These are phyloP conservation scores for Montifringilla adamsi DNA, from an alignment of 2,113 vertebrate species.

Conservation along the genomic window DNA sequence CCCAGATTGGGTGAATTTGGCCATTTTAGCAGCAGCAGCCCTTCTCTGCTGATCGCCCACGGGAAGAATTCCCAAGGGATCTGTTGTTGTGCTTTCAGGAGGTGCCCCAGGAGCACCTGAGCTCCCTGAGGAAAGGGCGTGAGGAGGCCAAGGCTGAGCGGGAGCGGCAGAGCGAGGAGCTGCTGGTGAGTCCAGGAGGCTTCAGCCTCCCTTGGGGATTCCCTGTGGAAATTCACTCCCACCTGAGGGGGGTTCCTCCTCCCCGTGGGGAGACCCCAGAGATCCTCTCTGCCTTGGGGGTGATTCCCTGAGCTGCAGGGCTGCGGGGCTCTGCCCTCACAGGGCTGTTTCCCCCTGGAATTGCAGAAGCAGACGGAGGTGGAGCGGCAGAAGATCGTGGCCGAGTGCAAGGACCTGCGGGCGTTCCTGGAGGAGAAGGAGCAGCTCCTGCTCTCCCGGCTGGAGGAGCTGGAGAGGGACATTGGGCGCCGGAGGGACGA, in stretches of 20 bases:
- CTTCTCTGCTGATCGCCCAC: fast-evolving
- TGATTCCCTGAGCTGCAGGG: background rate
- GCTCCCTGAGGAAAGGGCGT: background rate
- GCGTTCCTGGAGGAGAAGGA: conserved; percentile 8
- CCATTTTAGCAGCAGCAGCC: background rate
- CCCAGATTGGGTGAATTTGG: no score
- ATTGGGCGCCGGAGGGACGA: background rate
- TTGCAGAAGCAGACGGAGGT: conserved; percentile 15
- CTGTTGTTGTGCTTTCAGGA: background rate
- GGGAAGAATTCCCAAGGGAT: fast-evolving
- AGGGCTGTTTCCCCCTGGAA: fast-evolving
- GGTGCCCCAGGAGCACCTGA: conserved; percentile 48
- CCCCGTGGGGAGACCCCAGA: fast-evolving
- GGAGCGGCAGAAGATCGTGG: conserved; percentile 26
- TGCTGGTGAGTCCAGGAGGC: conserved; percentile 10
- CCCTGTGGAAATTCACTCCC: background rate
- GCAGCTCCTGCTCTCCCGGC: background rate
- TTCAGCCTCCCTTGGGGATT: no score
- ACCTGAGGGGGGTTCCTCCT: background rate
- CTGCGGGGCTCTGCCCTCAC: background rate
- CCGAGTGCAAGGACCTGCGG: background rate
- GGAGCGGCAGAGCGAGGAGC: conserved; percentile 15
- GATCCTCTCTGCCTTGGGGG: background rate
- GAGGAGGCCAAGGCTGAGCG: conserved; percentile 33
- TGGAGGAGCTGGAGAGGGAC: conserved; percentile 31